Evolutionary conservation across 2,113 vertebrate species (phyloP).

Genomic region (Marcusenius ussheri): DNA sequence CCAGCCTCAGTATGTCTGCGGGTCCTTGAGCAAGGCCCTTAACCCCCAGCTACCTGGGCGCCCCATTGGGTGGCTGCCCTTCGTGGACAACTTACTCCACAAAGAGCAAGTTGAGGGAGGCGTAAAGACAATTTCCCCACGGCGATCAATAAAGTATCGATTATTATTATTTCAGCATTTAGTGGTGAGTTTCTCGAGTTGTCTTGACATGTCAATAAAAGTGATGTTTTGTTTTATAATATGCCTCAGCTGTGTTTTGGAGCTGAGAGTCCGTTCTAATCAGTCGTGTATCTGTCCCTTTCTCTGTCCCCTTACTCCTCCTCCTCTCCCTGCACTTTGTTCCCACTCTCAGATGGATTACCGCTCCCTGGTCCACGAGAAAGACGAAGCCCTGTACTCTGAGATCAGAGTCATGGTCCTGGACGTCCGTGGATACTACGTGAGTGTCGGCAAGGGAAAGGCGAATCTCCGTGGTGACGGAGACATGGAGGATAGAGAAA

Average conservation of each 20-base stretch:
- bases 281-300: background rate
- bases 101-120: no score
- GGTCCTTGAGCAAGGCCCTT: no score
- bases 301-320: background rate
- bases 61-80: no score
- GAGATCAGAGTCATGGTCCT: slow-evolving; percentile 68
- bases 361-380: slow-evolving; percentile 72
- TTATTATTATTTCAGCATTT: background rate
- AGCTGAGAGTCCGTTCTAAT: background rate
- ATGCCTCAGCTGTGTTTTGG: background rate
- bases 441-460: slow-evolving; percentile 48
- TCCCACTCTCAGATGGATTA: slow-evolving; percentile 76
- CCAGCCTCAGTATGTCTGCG: no score
- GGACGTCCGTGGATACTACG: slow-evolving; percentile 76
- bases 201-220: background rate
- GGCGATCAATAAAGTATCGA: no score
- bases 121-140: no score
- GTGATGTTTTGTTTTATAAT: background rate
- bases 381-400: slow-evolving; percentile 64
- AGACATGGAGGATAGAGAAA: background rate
- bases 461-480: background rate
- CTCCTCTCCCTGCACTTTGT: background rate
- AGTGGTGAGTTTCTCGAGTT: background rate
- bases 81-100: no score
- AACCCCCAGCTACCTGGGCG: no score